Evolutionary conservation across 2,888 invertebrate species (phyloP).

Genomic region (Synergus gifuensis): DNA sequence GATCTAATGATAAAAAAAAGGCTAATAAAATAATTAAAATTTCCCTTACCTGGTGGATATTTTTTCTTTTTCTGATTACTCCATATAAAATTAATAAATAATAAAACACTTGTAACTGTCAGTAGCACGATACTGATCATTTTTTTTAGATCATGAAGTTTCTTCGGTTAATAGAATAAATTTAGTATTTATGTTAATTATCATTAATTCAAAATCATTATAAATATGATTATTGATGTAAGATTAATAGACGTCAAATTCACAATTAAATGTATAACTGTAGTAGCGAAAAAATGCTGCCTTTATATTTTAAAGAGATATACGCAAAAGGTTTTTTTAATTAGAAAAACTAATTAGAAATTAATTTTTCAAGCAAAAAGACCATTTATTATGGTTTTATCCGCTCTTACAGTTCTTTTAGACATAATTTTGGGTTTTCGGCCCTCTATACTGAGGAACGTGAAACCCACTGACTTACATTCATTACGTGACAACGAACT

Average conservation of each 20-base stretch:
- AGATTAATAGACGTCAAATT: neutral
- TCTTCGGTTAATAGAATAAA: neutral
- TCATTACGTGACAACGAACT: neutral
- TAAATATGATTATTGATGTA: neutral
- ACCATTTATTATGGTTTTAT: neutral
- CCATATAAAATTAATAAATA: slow-evolving; percentile 24
- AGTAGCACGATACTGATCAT: slow-evolving; percentile 26
- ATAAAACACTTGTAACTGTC: neutral
- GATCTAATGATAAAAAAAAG: too few relatives aligned
- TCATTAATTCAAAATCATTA: neutral
- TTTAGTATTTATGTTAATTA: neutral
- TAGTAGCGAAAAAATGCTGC: too few relatives aligned
- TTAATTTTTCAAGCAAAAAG: neutral
- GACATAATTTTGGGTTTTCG: neutral
- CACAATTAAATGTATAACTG: neutral
- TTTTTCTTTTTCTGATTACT: slow-evolving; percentile 10
- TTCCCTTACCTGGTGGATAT: slow-evolving; percentile 19
- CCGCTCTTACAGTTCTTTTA: neutral
- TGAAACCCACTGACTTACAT: neutral
- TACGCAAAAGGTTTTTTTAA: too few relatives aligned
- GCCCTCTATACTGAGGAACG: neutral
- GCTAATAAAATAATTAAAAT: neutral
- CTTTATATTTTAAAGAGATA: too few relatives aligned
- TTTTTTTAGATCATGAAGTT: neutral
- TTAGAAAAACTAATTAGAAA: too few relatives aligned